Evolutionary conservation across 2,888 invertebrate genomes (phyloP).

Genomic region (Eurois occulta): DNA sequence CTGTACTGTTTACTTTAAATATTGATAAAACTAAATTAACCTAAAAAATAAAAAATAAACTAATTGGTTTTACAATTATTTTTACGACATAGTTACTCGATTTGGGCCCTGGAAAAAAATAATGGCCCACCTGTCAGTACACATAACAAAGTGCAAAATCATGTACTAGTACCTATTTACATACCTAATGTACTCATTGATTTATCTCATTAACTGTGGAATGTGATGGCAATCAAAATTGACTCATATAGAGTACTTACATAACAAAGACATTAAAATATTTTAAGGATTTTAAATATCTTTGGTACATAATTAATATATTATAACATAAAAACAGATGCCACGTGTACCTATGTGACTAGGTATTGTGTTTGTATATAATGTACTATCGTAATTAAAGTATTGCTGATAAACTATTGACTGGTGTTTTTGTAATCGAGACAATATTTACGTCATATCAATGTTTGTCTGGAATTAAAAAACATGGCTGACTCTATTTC

Average conservation of each 20-base stretch:
- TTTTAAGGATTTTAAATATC: too few relatives aligned
- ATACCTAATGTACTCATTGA: conserved; percentile 13
- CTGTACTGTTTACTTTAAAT: too few relatives aligned
- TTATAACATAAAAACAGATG: conserved; percentile 38
- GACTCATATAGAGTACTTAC: conserved; percentile 18
- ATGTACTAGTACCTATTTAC: conserved; percentile 33
- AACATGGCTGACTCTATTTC: conserved; percentile 32
- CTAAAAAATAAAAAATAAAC: too few relatives aligned
- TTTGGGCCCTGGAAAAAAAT: too few relatives aligned
- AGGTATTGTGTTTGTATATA: conserved; percentile 33
- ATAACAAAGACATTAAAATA: too few relatives aligned
- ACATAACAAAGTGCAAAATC: conserved; percentile 26
- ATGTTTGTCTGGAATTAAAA: conserved; percentile 39
- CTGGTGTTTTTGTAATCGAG: conserved; percentile 45
- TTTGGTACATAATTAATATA: conserved; percentile 10
- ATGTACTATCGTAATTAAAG: conserved; percentile 42
- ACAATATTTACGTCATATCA: conserved; percentile 41
- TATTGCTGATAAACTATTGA: conserved; percentile 50
- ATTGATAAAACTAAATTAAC: too few relatives aligned
- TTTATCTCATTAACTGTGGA: conserved; percentile 41
- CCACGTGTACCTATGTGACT: conserved; percentile 25
- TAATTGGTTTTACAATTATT: too few relatives aligned
- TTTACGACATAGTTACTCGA: too few relatives aligned
- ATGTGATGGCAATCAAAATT: conserved; percentile 35
- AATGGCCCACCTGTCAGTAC: too few relatives aligned